Evolutionary conservation across 2,888 invertebrate genomes (phyloP).

Genomic region (Ditula angustiorana): DNA sequence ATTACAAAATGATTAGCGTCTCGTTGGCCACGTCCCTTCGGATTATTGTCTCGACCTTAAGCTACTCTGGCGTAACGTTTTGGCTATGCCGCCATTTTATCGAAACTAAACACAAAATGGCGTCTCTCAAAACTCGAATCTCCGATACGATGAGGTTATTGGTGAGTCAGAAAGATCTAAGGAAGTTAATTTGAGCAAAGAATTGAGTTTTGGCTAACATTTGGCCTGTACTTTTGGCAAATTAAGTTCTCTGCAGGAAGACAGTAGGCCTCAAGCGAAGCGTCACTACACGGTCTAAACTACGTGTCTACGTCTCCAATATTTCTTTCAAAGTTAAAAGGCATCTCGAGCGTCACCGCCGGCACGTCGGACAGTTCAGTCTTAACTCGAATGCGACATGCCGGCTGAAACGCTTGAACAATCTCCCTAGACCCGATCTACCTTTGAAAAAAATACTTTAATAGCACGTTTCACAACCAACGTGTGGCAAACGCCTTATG

Average conservation of each 20-base stretch:
- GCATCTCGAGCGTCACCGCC: neutral
- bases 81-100: constrained; percentile 40
- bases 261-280: constrained; percentile 80
- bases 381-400: neutral
- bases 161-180: constrained; percentile 32
- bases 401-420: neutral
- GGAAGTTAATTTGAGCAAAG: constrained; percentile 64
- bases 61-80: constrained; percentile 59
- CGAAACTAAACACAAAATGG: constrained; percentile 39
- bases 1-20: constrained; percentile 61
- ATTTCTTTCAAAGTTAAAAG: constrained; percentile 62
- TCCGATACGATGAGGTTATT: constrained; percentile 33
- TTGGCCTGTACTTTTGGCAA: constrained; percentile 78
- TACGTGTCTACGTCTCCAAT: constrained; percentile 75
- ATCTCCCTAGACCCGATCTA: constrained; percentile 21
- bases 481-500: constrained; percentile 78
- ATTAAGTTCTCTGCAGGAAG: constrained; percentile 69
- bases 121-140: constrained; percentile 38
- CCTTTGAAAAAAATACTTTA: constrained; percentile 63
- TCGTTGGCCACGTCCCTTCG: constrained; percentile 73
- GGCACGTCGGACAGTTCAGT: neutral
- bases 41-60: constrained; percentile 81
- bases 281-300: constrained; percentile 77
- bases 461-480: constrained; percentile 84
- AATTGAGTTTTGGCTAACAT: constrained; percentile 64